A percentile compares a stretch with the other conserved stretches of the same genome.
Evolutionary conservation across 2,113 vertebrate genomes (phyloP).

Genomic region (Grallaria varia): DNA sequence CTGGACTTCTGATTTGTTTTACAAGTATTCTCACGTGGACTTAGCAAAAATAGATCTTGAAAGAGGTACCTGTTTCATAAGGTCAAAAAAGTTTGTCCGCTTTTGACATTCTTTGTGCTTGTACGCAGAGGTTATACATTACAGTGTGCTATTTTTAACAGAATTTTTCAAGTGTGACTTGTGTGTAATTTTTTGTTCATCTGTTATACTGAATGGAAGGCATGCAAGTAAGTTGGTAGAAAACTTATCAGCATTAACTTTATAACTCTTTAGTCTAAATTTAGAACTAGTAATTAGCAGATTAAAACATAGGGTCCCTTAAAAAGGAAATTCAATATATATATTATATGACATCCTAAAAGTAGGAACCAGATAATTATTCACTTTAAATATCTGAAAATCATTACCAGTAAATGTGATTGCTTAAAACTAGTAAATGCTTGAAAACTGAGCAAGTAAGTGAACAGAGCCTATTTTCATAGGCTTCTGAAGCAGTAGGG

Average conservation of each 20-base stretch:
- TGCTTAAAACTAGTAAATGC: not conserved
- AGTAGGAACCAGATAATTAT: not conserved
- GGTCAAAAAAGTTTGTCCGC: not conserved
- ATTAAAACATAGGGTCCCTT: not conserved
- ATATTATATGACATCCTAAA: not conserved
- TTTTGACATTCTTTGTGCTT: not conserved
- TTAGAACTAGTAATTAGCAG: not conserved
- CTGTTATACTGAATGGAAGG: not conserved
- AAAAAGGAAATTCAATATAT: not conserved
- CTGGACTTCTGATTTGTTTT: not conserved
- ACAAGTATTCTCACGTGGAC: not conserved
- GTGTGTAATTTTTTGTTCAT: not conserved
- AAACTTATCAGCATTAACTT: not conserved
- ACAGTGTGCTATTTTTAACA: not conserved
- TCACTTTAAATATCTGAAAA: not conserved
- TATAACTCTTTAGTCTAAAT: not conserved
- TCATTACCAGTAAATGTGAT: not conserved
- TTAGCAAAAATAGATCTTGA: not conserved
- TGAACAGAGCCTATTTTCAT: slow-evolving; percentile 53
- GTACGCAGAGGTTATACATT: not conserved
- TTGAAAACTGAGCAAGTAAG: not conserved
- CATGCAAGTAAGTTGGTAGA: not conserved
- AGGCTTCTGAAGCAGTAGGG: slow-evolving; percentile 52
- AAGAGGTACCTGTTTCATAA: not conserved
- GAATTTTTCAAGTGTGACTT: not conserved